Conservation (phyloP, 2,797 vertebrate genomes). For the Prionace glauca region DNA sequence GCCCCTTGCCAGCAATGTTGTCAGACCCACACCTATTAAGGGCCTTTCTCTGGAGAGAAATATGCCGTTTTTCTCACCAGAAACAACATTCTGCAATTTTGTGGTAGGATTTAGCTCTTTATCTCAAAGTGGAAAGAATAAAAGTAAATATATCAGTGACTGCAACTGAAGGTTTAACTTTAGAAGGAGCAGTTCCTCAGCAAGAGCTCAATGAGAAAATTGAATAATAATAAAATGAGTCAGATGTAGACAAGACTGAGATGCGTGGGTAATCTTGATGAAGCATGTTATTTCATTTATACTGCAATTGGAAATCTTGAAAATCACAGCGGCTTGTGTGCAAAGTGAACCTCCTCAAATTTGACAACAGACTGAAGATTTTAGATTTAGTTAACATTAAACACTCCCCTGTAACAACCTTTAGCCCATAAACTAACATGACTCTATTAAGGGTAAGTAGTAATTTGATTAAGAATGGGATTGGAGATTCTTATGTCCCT, state of each 20-base stretch:
- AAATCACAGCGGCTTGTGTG: neutral
- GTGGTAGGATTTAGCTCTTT: too few species aligned
- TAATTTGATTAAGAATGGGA: neutral
- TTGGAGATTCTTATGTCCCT: neutral
- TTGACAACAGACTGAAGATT: neutral
- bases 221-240: neutral
- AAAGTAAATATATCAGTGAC: neutral
- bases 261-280: neutral
- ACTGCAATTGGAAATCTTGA: neutral
- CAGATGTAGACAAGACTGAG: neutral
- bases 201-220: neutral
- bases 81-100: too few species aligned
- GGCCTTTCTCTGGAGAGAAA: too few species aligned
- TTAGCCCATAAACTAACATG: neutral
- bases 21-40: too few species aligned
- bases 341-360: neutral
- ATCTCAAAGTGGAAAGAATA: neutral
- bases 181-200: neutral
- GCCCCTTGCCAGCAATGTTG: too few species aligned
- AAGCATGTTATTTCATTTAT: neutral
- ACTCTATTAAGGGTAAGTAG: neutral
- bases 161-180: neutral
- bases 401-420: neutral
- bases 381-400: neutral
- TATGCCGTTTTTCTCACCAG: too few species aligned